Percentiles rank a stretch among this genome's conserved stretches.
Evolutionary conservation across 2,888 invertebrate species (phyloP).

Genomic region (Panopea generosa): DNA sequence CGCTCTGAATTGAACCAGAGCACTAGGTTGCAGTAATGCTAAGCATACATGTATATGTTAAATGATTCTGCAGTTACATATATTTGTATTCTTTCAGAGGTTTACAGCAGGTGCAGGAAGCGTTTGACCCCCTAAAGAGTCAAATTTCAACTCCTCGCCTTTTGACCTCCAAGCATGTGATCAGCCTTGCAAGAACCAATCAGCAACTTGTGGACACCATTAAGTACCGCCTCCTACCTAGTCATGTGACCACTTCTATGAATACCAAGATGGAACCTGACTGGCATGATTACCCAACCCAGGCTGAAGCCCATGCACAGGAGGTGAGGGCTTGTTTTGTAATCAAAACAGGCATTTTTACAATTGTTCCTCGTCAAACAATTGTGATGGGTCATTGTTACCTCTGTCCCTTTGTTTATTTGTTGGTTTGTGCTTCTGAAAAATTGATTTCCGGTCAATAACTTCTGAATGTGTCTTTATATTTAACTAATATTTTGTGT

Average conservation of each 20-base stretch:
- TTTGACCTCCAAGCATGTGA: constrained; percentile 84
- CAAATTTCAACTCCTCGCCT: constrained; percentile 56
- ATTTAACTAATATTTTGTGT: no score
- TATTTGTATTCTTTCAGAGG: constrained; percentile 85
- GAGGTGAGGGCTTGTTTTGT: constrained; percentile 74
- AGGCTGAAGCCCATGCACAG: constrained; percentile 80
- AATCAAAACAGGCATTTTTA: no score
- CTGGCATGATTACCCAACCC: constrained; percentile 75
- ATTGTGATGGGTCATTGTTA: no score
- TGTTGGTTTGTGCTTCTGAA: no score
- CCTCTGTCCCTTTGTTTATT: no score
- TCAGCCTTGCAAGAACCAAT: constrained; percentile 89
- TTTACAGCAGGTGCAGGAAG: constrained; percentile 86
- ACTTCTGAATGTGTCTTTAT: no score
- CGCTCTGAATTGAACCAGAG: no score
- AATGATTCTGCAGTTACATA: no score
- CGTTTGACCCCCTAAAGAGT: constrained; percentile 86
- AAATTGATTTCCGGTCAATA: no score
- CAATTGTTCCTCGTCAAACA: no score
- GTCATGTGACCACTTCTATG: constrained; percentile 66
- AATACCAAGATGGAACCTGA: constrained; percentile 65
- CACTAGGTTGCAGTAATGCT: no score
- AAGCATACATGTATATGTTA: no score
- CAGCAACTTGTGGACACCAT: constrained; percentile 89
- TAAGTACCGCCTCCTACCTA: constrained; percentile 86